Conservation (phyloP, 2,113 vertebrate species). For the Dascyllus trimaculatus region DNA sequence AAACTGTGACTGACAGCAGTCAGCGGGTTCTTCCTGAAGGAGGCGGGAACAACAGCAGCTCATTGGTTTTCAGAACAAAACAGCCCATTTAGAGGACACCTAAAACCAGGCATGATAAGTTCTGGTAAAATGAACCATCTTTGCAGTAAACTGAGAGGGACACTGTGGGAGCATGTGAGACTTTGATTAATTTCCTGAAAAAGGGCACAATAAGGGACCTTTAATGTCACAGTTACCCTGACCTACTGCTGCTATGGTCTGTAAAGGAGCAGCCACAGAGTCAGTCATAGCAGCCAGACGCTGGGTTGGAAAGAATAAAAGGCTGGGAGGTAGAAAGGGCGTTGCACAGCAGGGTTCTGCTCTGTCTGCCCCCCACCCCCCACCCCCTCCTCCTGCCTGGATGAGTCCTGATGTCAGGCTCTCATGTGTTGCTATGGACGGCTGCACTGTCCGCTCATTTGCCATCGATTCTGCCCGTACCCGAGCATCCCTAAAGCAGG, state of each 20-base stretch:
- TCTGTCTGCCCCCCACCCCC: not conserved
- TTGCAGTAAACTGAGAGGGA: too few relatives aligned
- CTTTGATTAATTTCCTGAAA: too few relatives aligned
- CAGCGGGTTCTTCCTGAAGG: too few relatives aligned
- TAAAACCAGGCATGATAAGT: too few relatives aligned
- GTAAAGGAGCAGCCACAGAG: slow-evolving; percentile 15
- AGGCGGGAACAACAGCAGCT: too few relatives aligned
- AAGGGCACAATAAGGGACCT: not conserved
- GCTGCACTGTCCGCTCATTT: slow-evolving; percentile 30
- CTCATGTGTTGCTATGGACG: slow-evolving; percentile 29
- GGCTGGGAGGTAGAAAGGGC: slow-evolving; percentile 21
- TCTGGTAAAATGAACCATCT: too few relatives aligned
- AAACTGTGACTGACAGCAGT: too few relatives aligned
- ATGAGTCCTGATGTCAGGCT: slow-evolving; percentile 27
- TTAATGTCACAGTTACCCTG: slow-evolving; percentile 22
- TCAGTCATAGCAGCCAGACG: slow-evolving; percentile 10
- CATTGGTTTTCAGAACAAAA: too few relatives aligned
- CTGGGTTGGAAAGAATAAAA: slow-evolving; percentile 2
- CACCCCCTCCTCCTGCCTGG: not conserved
- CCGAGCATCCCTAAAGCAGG: slow-evolving; percentile 36
- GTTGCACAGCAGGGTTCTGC: not conserved
- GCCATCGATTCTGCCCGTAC: slow-evolving; percentile 18
- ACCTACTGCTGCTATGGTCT: slow-evolving; percentile 18
- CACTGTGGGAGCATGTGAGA: too few relatives aligned
- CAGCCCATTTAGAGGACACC: too few relatives aligned